These are phyloP conservation scores for Lycaena phlaeas DNA, from an alignment of 2,888 invertebrate genomes.

Conservation along the genomic window DNA sequence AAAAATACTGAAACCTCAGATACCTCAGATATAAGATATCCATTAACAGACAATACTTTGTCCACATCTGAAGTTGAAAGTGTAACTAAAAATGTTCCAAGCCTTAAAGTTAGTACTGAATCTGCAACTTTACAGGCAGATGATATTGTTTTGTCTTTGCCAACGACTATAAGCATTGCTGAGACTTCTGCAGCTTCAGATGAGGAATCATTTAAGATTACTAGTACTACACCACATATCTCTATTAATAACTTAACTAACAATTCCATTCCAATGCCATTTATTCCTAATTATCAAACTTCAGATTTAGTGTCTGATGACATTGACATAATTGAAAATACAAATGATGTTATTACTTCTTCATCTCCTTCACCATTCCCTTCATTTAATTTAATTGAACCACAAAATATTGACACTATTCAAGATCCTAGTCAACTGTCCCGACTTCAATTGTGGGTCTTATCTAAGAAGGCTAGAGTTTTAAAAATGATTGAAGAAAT, in stretches of 20 bases:
- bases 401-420: constrained; percentile 28
- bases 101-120: constrained; percentile 21
- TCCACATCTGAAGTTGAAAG: constrained; percentile 30
- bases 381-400: constrained; percentile 21
- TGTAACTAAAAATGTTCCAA: neutral
- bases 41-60: constrained; percentile 45
- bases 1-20: constrained; percentile 29
- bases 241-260: constrained; percentile 31
- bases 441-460: constrained; percentile 51
- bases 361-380: constrained; percentile 24
- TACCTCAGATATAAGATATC: constrained; percentile 26
- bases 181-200: constrained; percentile 8
- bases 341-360: constrained; percentile 19
- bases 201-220: constrained; percentile 8
- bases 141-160: constrained; percentile 5
- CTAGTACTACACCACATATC: constrained; percentile 13
- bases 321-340: constrained; percentile 21
- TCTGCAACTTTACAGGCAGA: constrained; percentile 12
- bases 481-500: constrained; percentile 66
- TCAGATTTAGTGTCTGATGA: constrained; percentile 32
- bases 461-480: constrained; percentile 64
- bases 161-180: neutral
- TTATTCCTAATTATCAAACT: constrained; percentile 44
- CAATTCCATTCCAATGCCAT: constrained; percentile 37
- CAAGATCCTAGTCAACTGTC: constrained; percentile 45